Conservation (phyloP, 2,797 vertebrate species). For the Xenopus petersii region DNA sequence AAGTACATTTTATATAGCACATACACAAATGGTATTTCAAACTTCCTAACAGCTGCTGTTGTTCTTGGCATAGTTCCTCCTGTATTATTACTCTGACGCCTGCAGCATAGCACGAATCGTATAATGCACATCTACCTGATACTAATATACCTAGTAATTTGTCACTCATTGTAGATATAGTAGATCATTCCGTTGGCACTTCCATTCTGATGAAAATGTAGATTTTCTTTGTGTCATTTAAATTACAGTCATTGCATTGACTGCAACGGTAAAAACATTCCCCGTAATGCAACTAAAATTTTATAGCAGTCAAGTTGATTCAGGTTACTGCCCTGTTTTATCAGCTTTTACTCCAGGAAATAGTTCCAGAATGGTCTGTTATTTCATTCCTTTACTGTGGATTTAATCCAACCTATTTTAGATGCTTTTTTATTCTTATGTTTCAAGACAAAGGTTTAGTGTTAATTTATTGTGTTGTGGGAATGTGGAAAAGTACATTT, state of each 20-base stretch:
- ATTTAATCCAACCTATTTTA: too few species aligned
- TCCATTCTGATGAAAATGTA: constrained; percentile 28
- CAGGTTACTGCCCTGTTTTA: background rate
- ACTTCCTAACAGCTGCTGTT: constrained; percentile 42
- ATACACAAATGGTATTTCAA: constrained; percentile 41
- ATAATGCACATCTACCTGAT: constrained; percentile 36
- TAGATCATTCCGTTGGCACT: constrained; percentile 14
- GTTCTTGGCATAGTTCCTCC: constrained; percentile 45
- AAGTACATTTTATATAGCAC: constrained; percentile 9
- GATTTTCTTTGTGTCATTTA: constrained; percentile 36
- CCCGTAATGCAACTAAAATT: background rate
- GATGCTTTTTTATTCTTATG: background rate
- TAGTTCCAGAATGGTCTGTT: background rate
- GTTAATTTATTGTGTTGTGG: too few species aligned
- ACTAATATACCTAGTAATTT: constrained; percentile 23
- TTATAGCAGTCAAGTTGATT: background rate
- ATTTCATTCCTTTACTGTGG: background rate
- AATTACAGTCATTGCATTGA: constrained; percentile 14
- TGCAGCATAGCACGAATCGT: constrained; percentile 12
- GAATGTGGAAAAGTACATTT: too few species aligned
- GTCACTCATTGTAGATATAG: constrained; percentile 29
- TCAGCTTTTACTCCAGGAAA: background rate
- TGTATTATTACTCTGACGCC: constrained; percentile 25
- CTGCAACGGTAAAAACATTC: background rate
- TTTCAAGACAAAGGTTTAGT: background rate